Evolutionary conservation across 1,140 invertebrate genomes (phyloP).

Genomic region (Papilio helenus): DNA sequence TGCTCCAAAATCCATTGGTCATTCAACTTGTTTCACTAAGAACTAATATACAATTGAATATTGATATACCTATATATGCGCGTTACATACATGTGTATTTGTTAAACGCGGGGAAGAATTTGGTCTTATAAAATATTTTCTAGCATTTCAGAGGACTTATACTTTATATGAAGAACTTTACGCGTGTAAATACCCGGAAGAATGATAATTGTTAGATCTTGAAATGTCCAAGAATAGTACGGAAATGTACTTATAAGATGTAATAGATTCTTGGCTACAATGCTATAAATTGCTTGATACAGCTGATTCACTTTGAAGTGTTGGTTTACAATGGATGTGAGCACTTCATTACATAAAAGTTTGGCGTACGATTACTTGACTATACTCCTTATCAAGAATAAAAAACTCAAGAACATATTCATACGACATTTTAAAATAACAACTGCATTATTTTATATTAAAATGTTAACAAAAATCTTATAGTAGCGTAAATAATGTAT

Average conservation of each 20-base stretch:
- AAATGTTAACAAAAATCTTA: too few relatives aligned
- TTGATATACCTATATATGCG: too few relatives aligned
- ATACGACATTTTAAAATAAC: background rate
- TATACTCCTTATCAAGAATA: background rate
- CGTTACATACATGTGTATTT: background rate
- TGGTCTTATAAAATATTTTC: background rate
- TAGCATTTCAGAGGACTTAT: background rate
- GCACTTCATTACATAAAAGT: background rate
- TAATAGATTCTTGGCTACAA: background rate
- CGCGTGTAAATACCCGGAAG: background rate
- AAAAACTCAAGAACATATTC: background rate
- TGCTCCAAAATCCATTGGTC: conserved; percentile 26
- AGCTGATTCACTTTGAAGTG: background rate
- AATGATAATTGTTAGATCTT: conserved; percentile 5
- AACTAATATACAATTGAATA: background rate
- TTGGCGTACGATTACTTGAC: background rate
- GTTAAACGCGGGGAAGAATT: background rate
- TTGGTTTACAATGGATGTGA: background rate
- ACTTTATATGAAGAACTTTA: background rate
- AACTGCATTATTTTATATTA: background rate
- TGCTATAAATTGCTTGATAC: background rate
- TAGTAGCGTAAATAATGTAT: too few relatives aligned
- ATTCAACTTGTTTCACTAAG: background rate
- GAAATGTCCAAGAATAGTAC: conserved; percentile 5
- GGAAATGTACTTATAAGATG: background rate